Base-by-base conservation (phyloP, 1,140 invertebrate genomes). In the Drosophila guanche region DNA sequence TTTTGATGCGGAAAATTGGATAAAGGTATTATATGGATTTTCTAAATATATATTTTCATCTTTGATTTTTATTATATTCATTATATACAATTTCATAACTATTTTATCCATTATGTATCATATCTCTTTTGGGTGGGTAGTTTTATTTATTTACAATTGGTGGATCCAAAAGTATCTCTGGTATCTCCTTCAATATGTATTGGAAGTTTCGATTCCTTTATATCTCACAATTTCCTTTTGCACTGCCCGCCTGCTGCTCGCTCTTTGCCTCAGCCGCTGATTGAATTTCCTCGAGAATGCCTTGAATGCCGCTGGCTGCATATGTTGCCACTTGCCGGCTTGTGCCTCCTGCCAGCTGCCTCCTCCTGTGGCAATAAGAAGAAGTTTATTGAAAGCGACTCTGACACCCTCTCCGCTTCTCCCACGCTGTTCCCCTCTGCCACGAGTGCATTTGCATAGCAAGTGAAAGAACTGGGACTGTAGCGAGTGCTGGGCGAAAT, bases 301-400 rank as follows among this genome's bases (percentile, higher is more conserved):
- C 55, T 55, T 42, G 40, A 71, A 48, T 37, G 29, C 50, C 53
- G 60, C 40, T 63, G 51, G 47, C 29, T 63, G 68, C 81, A 80
- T 81, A 77, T 85, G 81, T 74, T 85, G 81, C 81, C 73, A 81
- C 58, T 66, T 57, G 52, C 33, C 40, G 40, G 29, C 59, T 23
- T 42, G 33, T 33, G 50, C 27, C 14, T 16, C 14, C 4, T 16
- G 23, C 27, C 14, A 10, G 8, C 4, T 16, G 23, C 14, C 47
- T 12, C 3, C 10, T 37, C 61, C 40, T 76, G 72, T 79, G 72
- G 76, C 66, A 68, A 86, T 37, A 12, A 37, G 33, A 37, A 37
- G 55, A 86, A 77, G 73, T 86, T 75, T 84, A 85, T 86, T 86
- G 83, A 63, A 86, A 86, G 86, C 83, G 77, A 81, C 86, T 73